phyloP scores from a whole-genome alignment of 2,797 vertebrate species.

The Hoplostethus mediterraneus region DNA sequence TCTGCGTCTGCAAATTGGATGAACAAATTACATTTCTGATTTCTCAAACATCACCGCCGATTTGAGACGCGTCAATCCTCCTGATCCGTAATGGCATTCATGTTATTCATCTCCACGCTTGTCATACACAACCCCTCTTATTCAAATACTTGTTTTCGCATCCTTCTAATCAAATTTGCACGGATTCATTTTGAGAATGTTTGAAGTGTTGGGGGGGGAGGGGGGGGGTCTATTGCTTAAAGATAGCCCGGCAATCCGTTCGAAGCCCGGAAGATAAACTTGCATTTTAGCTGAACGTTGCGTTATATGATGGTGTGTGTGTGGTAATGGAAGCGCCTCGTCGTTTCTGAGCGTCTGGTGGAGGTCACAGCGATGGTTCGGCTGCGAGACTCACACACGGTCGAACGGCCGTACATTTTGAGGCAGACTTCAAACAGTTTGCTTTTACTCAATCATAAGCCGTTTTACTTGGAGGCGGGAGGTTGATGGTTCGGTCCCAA shows the following conservation, averaged over 20 bases:
- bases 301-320: slow-evolving; percentile 37
- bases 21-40: slow-evolving; percentile 60
- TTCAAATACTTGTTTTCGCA: slow-evolving; percentile 67
- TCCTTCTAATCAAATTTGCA: slow-evolving; percentile 71
- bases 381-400: slow-evolving; percentile 29
- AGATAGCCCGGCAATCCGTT: slow-evolving; percentile 36
- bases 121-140: slow-evolving; percentile 47
- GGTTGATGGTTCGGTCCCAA: slow-evolving; percentile 49
- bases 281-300: slow-evolving; percentile 38
- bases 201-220: slow-evolving; percentile 38
- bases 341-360: slow-evolving; percentile 55
- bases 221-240: slow-evolving; percentile 31
- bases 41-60: slow-evolving; percentile 56
- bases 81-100: slow-evolving; percentile 57
- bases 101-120: slow-evolving; percentile 65
- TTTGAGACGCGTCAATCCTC: slow-evolving; percentile 41
- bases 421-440: slow-evolving; percentile 61
- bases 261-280: slow-evolving; percentile 29
- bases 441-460: slow-evolving; percentile 54
- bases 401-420: slow-evolving; percentile 50
- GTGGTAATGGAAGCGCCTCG: slow-evolving; percentile 55
- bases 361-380: slow-evolving; percentile 53
- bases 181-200: slow-evolving; percentile 60
- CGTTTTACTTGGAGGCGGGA: slow-evolving; percentile 51
- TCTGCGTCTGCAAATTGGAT: slow-evolving; percentile 55